Percentiles rank a stretch among this genome's conserved stretches.
These are phyloP conservation scores for Tetraodon nigroviridis DNA, from an alignment of 2,113 vertebrate species.

Conservation along the genomic window DNA sequence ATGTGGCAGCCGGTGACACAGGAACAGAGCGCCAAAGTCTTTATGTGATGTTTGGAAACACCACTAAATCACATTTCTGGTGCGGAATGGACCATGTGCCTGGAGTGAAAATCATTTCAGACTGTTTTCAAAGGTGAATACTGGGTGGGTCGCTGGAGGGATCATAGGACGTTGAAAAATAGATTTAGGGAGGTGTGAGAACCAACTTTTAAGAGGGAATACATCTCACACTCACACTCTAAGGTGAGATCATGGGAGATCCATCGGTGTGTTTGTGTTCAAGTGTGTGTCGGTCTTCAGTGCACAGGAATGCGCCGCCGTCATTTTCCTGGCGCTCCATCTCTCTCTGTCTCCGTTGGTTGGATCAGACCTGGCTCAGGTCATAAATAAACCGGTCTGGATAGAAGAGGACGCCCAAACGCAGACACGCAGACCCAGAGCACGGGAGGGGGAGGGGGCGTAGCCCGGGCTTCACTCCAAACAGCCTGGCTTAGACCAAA, in stretches of 20 bases:
- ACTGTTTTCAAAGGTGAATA: too few species aligned
- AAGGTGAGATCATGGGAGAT: slow-evolving; percentile 52
- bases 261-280: slow-evolving; percentile 10
- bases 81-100: too few species aligned
- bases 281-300: slow-evolving; percentile 33
- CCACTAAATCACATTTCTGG: too few species aligned
- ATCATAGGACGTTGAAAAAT: neutral
- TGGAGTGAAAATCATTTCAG: too few species aligned
- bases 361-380: slow-evolving; percentile 37
- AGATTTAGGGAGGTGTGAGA: slow-evolving; percentile 1
- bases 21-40: too few species aligned
- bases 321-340: slow-evolving; percentile 12
- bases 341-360: slow-evolving; percentile 31
- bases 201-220: slow-evolving; percentile 14
- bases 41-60: too few species aligned
- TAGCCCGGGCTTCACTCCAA: slow-evolving; percentile 41
- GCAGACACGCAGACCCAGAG: slow-evolving; percentile 51
- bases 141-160: neutral
- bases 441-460: slow-evolving; percentile 15
- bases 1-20: too few species aligned
- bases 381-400: slow-evolving; percentile 62
- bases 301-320: slow-evolving; percentile 39
- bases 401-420: slow-evolving; percentile 45
- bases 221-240: slow-evolving; percentile 27
- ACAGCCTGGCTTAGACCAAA: slow-evolving; percentile 34